Evolutionary conservation across 2,888 invertebrate species (phyloP).

Genomic region (Ceramica pisi): DNA sequence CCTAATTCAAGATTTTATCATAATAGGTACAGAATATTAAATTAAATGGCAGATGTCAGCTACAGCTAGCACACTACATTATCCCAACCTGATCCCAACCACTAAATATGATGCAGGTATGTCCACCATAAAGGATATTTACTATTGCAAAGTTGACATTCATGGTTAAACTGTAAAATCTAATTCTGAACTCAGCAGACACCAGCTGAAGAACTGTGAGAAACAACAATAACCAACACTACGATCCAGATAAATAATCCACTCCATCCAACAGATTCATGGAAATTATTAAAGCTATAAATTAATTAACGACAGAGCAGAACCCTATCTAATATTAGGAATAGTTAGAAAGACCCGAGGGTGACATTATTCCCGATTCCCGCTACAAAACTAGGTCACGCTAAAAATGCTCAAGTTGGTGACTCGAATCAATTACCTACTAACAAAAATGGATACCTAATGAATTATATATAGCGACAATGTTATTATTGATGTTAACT

Average conservation of each 20-base stretch:
- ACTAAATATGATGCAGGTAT: no score
- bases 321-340: not conserved
- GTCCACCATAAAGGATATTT: not conserved
- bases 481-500: constrained; percentile 49
- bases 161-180: not conserved
- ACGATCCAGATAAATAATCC: not conserved
- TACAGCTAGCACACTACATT: no score
- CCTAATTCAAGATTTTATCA: no score
- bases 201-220: no score
- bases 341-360: not conserved
- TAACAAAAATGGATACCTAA: constrained; percentile 30
- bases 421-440: constrained; percentile 38
- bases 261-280: not conserved
- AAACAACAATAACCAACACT: not conserved
- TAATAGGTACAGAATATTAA: no score
- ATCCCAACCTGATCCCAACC: no score
- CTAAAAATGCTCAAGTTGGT: constrained; percentile 30
- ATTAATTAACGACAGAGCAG: not conserved
- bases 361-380: constrained; percentile 11
- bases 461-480: constrained; percentile 48
- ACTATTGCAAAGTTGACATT: not conserved
- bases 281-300: not conserved
- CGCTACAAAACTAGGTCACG: constrained; percentile 7
- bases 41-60: no score
- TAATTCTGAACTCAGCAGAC: not conserved